Conservation (phyloP, 2,888 invertebrate genomes). For the Cremastinae sp. region DNA sequence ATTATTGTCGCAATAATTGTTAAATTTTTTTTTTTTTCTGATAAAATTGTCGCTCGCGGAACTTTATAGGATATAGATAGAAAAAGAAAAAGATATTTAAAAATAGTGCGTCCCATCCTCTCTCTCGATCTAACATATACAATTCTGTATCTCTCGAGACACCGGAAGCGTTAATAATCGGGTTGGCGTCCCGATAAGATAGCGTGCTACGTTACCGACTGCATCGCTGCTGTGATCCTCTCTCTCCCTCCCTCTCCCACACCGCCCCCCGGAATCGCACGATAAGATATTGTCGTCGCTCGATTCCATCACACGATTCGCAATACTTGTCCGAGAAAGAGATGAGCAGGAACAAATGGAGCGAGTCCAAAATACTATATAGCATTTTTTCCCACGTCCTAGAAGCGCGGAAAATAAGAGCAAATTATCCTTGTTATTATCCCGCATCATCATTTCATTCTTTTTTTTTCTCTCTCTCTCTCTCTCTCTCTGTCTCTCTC, state of each 20-base stretch:
- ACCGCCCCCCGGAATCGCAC: no score
- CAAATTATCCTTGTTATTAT: slow-evolving; percentile 11
- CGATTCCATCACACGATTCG: slow-evolving; percentile 3
- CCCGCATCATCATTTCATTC: slow-evolving; percentile 27
- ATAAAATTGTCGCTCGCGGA: no score
- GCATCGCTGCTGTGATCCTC: no score
- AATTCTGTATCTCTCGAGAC: slow-evolving; percentile 33
- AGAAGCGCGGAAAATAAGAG: slow-evolving; percentile 42
- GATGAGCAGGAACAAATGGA: neutral
- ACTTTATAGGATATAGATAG: no score
- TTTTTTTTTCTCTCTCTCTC: neutral
- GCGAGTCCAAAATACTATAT: slow-evolving; percentile 25
- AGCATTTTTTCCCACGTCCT: slow-evolving; percentile 55
- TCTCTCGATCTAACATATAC: no score
- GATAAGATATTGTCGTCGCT: slow-evolving; percentile 54
- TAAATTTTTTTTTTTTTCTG: no score
- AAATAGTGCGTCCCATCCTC: slow-evolving; percentile 18
- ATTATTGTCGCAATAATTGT: no score
- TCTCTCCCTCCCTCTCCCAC: no score
- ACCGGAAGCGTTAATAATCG: slow-evolving; percentile 58
- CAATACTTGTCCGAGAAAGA: slow-evolving; percentile 3
- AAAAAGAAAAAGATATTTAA: slow-evolving; percentile 20
- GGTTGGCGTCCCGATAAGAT: neutral
- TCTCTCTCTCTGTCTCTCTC: neutral
- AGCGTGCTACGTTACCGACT: slow-evolving; percentile 41